Base-by-base conservation (phyloP, 2,113 vertebrate species). In the Chunga burmeisteri region DNA sequence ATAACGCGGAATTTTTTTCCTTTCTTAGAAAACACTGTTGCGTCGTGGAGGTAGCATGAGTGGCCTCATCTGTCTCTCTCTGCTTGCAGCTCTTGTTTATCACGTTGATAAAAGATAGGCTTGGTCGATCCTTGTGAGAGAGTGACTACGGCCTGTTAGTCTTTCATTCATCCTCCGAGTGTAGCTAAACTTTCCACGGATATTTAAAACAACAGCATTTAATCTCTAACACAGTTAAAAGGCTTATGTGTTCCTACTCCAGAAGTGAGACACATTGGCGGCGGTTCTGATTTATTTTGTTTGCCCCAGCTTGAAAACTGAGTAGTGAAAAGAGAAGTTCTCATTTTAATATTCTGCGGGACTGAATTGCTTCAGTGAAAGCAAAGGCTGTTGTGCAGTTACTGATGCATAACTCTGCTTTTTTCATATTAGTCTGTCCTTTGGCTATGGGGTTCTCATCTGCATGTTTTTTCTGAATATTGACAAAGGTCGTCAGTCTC, bases 21-120 rank as follows among this genome's bases (percentile, higher is more conserved):
- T 86, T 90, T 77, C 72, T 80, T 86, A 67, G 59, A 71, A 93
- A 95, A 84, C 34, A 23, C 14, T 80, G 36, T 62, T 88, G 9
- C 7, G 2, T 66, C 81, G 52, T 56, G 38, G 55, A 70, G 53
- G 75, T 67, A 70, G n/a, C 34, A 7, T 44, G 75, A 90, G 55
- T 34, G n/a, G 77, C 40, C 68, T 92, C 77, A 97, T 95, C 67
- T 74, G 47, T 94, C 79, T 95, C 34, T 91, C 56, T 72, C 56
- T 92, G 44, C 44, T 94, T 82, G 42, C 61, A 92, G 86, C 38
- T 91, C 90, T 81, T 94, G 61, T 89, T 94, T 97, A 50, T 93
- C 86, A 56, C 5, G 2, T 40, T 82, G 91, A 89, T 86, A 62
- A 70, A 88, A 96, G 80, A 89, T 89, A 67, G 59, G 26, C 34